Evolutionary conservation across 2,888 invertebrate genomes (phyloP), one percentile per base, ranked within the genome.

Genomic region (Pseudoips prasinana): DNA sequence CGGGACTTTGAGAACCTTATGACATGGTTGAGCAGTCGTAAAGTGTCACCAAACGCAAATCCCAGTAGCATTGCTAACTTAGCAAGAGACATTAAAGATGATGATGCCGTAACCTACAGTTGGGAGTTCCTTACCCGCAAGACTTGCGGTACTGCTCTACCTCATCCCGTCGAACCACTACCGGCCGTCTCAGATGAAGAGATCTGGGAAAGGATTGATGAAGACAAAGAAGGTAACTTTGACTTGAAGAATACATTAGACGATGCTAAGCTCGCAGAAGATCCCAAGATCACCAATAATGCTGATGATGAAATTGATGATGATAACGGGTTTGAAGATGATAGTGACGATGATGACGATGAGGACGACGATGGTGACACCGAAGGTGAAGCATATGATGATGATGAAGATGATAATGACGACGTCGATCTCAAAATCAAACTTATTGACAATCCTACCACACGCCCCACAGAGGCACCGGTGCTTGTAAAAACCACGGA

Each of bases 1-100:
- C 85, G 90, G 14, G 92, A 92, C 27, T 92, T 95, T 61, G 91
- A 92, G 50, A 86, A 91, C 32, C 90, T 94, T 20, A 91, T 95
- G 65, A 85, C 90, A 28, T 93, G 91, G 91, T 76, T 94, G 33
- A 91, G 85, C 46, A 83, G 87, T 20, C 88, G 89, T 31, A 90
- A 90, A 46, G 90, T 93, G 0, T 87, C 88, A 1, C 91, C 92
- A 2, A 89, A 85, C 38, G 85, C 72, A 1, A 73, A 79, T 29
- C 73, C 69, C 42, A 75, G 64, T 1, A 81, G 66, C 43, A 78
- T 86, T 42, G 83, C 87, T 8, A 87, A 87, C 51, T 48, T 87
- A 40, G 80, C 71, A 10, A 78, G 69, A 41, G 76, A 82, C 42
- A 61, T 56, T 9, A 83, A 84, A 41, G 78, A 79, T 19, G 80